Percentiles rank a stretch among this genome's conserved stretches.
These are phyloP conservation scores for Gadopsis marmoratus DNA, from an alignment of 2,797 vertebrate species.

Conservation along the genomic window DNA sequence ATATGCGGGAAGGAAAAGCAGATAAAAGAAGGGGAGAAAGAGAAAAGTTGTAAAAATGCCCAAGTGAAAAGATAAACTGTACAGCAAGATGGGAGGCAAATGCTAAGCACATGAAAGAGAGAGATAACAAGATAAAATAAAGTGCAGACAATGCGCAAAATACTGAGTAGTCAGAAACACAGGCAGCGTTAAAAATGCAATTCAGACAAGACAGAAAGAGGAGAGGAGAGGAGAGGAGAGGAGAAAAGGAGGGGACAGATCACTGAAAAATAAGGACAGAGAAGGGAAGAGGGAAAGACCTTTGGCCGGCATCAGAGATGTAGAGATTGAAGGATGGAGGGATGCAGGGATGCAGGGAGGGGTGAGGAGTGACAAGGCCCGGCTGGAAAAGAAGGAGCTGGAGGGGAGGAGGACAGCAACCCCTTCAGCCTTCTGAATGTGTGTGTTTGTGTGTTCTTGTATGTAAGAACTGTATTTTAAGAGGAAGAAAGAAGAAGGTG, in stretches of 20 bases:
- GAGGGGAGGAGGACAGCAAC: slow-evolving; percentile 45
- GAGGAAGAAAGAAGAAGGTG: slow-evolving; percentile 44
- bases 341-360: slow-evolving; percentile 42
- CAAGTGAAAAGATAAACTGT: slow-evolving; percentile 34
- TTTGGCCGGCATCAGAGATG: slow-evolving; percentile 46
- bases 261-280: background rate
- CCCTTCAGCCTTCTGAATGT: slow-evolving; percentile 45
- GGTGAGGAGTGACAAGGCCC: slow-evolving; percentile 52
- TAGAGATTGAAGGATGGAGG: slow-evolving; percentile 44
- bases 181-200: slow-evolving; percentile 35
- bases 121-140: slow-evolving; percentile 34
- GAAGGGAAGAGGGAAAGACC: slow-evolving; percentile 16
- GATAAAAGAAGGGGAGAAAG: slow-evolving; percentile 26
- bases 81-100: slow-evolving; percentile 38
- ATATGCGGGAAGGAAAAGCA: slow-evolving; percentile 10
- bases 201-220: slow-evolving; percentile 3
- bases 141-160: slow-evolving; percentile 43
- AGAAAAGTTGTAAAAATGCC: slow-evolving; percentile 45
- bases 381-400: slow-evolving; percentile 44
- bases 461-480: slow-evolving; percentile 42
- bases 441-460: slow-evolving; percentile 24
- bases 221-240: background rate
- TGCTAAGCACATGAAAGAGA: slow-evolving; percentile 40
- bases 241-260: background rate
- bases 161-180: slow-evolving; percentile 42